These are phyloP conservation scores for Platanista minor DNA, from an alignment of 2,113 vertebrate genomes.

Conservation along the genomic window DNA sequence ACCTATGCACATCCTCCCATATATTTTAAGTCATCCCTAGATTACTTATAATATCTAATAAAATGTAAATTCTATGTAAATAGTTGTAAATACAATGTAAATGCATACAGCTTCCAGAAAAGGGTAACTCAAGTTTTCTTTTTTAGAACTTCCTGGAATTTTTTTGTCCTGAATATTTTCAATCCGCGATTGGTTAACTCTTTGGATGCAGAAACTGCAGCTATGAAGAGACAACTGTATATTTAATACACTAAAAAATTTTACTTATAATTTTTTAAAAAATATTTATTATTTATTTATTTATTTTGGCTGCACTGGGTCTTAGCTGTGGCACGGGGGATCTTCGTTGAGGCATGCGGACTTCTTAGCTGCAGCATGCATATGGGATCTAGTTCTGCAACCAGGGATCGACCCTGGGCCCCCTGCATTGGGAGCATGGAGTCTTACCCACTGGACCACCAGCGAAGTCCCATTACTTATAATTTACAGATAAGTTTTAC, in stretches of 20 bases:
- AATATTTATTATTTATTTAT: too few relatives aligned
- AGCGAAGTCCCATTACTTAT: not conserved
- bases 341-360: too few relatives aligned
- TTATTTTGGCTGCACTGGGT: too few relatives aligned
- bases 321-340: too few relatives aligned
- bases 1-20: not conserved
- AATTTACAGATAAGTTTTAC: not conserved
- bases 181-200: not conserved
- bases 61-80: not conserved
- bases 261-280: not conserved
- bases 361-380: too few relatives aligned
- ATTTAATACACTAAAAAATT: not conserved
- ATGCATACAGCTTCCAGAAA: not conserved
- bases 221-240: not conserved
- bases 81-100: not conserved
- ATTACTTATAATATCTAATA: not conserved
- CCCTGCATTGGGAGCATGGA: too few relatives aligned
- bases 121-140: not conserved
- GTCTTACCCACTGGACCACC: too few relatives aligned
- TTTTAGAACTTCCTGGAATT: not conserved
- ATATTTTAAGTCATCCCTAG: not conserved
- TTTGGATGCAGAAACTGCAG: not conserved
- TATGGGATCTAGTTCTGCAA: too few relatives aligned
- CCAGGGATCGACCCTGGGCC: too few relatives aligned
- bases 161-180: not conserved